These are phyloP conservation scores for Hippocampus guttulatus DNA, from an alignment of 2,113 vertebrate genomes.

Conservation along the genomic window DNA sequence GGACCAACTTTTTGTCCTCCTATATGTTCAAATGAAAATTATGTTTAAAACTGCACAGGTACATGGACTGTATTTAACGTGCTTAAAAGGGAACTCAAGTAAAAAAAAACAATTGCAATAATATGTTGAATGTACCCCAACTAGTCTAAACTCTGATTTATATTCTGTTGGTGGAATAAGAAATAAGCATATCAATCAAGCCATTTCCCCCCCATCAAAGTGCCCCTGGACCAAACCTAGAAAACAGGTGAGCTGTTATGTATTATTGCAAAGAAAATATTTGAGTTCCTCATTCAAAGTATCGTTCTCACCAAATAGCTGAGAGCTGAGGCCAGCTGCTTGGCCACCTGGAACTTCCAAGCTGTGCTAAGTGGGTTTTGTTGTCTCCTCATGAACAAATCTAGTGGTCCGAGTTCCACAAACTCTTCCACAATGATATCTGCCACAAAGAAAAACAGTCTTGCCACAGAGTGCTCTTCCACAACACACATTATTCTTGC, in stretches of 20 bases:
- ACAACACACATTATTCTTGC: background rate
- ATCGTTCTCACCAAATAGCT: conserved; percentile 87
- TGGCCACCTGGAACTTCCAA: conserved; percentile 97
- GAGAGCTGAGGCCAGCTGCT: conserved; percentile 90
- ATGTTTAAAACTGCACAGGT: background rate
- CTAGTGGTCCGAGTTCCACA: conserved; percentile 88
- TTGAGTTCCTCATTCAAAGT: too few species aligned
- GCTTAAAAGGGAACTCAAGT: background rate
- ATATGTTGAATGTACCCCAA: too few species aligned
- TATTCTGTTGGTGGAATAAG: too few species aligned
- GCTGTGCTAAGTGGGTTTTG: conserved; percentile 79
- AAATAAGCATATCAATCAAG: too few species aligned
- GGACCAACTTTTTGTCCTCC: conserved; percentile 97
- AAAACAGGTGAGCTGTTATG: too few species aligned
- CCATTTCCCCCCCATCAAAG: too few species aligned
- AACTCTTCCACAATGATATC: conserved; percentile 98
- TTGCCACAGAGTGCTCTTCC: background rate
- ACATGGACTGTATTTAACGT: background rate
- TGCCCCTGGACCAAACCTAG: too few species aligned
- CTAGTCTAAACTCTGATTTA: too few species aligned
- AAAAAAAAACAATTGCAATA: too few species aligned
- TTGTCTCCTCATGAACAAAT: conserved; percentile 88
- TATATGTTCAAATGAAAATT: conserved; percentile 41
- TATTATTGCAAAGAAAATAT: too few species aligned
- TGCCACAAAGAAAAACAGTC: conserved; percentile 37